phyloP scores from a whole-genome alignment of 2,113 vertebrate genomes.

The Chaetura pelagica region DNA sequence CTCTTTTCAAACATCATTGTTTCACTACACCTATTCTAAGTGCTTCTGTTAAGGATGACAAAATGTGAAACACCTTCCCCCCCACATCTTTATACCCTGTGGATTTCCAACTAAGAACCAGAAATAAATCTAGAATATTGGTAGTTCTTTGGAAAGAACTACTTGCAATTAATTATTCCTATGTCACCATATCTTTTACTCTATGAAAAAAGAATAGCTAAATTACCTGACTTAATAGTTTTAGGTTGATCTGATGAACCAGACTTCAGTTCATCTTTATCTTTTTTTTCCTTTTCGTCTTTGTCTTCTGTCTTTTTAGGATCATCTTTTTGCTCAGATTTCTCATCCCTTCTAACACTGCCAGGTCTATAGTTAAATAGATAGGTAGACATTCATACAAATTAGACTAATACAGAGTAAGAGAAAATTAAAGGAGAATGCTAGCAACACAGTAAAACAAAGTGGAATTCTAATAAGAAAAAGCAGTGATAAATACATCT shows the following conservation, averaged over 20 bases:
- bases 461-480: background rate
- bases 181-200: background rate
- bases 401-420: background rate
- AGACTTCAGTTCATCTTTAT: conserved; percentile 75
- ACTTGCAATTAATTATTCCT: background rate
- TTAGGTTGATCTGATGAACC: conserved; percentile 75
- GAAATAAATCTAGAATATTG: background rate
- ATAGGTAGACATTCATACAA: background rate
- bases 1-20: background rate
- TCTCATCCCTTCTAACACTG: conserved; percentile 83
- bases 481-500: background rate
- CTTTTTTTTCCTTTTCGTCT: conserved; percentile 81
- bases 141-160: background rate
- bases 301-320: conserved; percentile 76
- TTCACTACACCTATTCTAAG: background rate
- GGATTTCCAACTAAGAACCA: background rate
- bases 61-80: background rate
- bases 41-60: background rate
- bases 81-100: background rate
- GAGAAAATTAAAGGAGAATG: background rate
- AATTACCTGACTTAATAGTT: conserved; percentile 77
- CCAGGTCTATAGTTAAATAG: conserved; percentile 48
- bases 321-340: conserved; percentile 83
- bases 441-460: background rate
- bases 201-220: background rate